Evolutionary conservation across 2,888 invertebrate genomes (phyloP), one percentile per base, ranked within the genome.

Genomic region (Brachyopa scutellaris): DNA sequence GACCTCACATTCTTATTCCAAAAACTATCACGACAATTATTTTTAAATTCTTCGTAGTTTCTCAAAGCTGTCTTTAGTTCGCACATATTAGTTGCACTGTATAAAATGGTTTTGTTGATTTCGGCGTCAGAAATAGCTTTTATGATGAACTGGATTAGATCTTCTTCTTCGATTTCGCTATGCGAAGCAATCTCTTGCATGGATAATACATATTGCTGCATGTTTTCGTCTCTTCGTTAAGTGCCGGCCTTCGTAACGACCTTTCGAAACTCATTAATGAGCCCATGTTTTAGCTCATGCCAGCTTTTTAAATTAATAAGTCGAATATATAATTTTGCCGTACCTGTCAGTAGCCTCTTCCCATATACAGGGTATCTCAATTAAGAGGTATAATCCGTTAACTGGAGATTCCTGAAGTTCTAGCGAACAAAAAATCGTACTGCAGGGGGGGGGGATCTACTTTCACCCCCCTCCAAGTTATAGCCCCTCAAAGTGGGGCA

Each of bases 111-210:
- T 23, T 64, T 73, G 17, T 73, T 73, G 7, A 45, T 8, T n/a
- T 15, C 21, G 6, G 33, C 13, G 17, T 72, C 70, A 4, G 38
- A 51, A 3, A 72, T 72, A 9, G 61, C 61, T 19, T 51, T 62
- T 29, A 73, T 55, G 9, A 64, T 64, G 26, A 36, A 57, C 9
- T 64, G 40, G 8, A 73, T 42, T n/a, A 73, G 23, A 45, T 73
- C 55, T 21, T 45, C 42, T 55, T 73, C 55, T 5, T 33, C 45
- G 1, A 62, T 13, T 15, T 45, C n/a, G n/a, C 17, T 5, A 11
- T 36, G 33, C 0, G 55, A 51, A 8, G 33, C 73, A 13, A 62
- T 64, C 45, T 73, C 53, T 15, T 62, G 51, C 51, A 70, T 70
- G 9, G 19, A n/a, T 2, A 70, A 11, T 1, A 61, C 33, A 26